Percentiles rank a stretch among this genome's conserved stretches.
Conservation (phyloP, 2,888 invertebrate genomes). For the Shargacucullia verbasci region DNA sequence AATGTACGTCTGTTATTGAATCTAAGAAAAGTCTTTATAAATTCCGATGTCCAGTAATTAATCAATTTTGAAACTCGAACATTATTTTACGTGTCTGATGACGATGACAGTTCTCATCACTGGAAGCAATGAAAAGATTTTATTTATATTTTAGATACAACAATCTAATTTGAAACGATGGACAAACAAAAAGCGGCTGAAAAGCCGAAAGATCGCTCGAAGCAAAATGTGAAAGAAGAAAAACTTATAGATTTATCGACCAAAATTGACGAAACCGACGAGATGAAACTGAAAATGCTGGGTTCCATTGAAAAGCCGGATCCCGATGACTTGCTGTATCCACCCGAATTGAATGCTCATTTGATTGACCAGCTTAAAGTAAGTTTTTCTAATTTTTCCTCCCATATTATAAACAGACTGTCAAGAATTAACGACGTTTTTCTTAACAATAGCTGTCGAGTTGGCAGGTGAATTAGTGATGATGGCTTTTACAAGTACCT, state of each 20-base stretch:
- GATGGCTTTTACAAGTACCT: too few relatives aligned
- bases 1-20: too few relatives aligned
- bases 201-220: slow-evolving; percentile 62
- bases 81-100: slow-evolving; percentile 15
- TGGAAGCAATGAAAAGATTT: slow-evolving; percentile 30
- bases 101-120: neutral
- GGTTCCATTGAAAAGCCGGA: slow-evolving; percentile 76
- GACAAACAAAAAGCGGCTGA: slow-evolving; percentile 52
- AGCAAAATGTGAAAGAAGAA: slow-evolving; percentile 68
- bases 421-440: too few relatives aligned
- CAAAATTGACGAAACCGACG: slow-evolving; percentile 86
- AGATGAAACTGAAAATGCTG: slow-evolving; percentile 85
- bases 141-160: slow-evolving; percentile 30
- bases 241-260: slow-evolving; percentile 70
- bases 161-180: slow-evolving; percentile 38
- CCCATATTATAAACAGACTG: too few relatives aligned
- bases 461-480: too few relatives aligned
- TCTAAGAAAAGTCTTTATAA: too few relatives aligned
- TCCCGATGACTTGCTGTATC: slow-evolving; percentile 86
- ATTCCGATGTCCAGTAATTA: neutral
- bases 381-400: slow-evolving; percentile 2
- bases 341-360: slow-evolving; percentile 90
- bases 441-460: too few relatives aligned
- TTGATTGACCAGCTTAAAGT: slow-evolving; percentile 90
- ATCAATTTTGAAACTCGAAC: slow-evolving; percentile 47